phyloP scores from a whole-genome alignment of 2,797 vertebrate species.

The Oryzias sinensis region DNA sequence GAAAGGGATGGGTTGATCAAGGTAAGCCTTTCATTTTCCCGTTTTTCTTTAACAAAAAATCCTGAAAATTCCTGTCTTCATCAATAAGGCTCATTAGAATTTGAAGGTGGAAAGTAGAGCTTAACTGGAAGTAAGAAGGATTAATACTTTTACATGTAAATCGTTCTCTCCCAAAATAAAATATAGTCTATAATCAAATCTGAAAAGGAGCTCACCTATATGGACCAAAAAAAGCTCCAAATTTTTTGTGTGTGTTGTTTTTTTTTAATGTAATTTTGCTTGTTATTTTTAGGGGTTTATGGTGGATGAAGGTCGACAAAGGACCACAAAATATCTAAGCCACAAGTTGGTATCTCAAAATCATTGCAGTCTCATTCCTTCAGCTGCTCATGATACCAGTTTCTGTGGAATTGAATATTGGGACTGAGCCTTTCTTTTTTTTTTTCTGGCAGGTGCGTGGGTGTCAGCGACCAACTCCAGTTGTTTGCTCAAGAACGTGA shows the following conservation, averaged over 20 bases:
- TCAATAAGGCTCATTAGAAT: too few species aligned
- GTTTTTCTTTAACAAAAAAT: too few species aligned
- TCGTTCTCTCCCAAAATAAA: too few species aligned
- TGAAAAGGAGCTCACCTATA: too few species aligned
- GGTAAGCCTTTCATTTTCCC: slow-evolving; percentile 66
- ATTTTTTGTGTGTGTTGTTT: neutral
- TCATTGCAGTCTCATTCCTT: neutral
- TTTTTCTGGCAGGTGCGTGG: slow-evolving; percentile 75
- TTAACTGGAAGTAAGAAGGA: too few species aligned
- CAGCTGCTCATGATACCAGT: neutral
- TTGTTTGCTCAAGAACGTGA: slow-evolving; percentile 89
- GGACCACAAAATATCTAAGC: slow-evolving; percentile 91
- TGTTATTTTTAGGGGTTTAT: slow-evolving; percentile 86
- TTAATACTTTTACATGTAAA: too few species aligned
- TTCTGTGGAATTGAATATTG: neutral
- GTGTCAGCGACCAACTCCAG: slow-evolving; percentile 85
- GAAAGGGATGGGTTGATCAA: slow-evolving; percentile 87
- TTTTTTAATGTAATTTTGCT: neutral
- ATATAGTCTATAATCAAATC: too few species aligned
- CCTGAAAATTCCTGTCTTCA: too few species aligned
- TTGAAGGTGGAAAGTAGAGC: too few species aligned
- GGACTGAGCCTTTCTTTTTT: neutral
- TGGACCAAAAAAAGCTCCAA: neutral
- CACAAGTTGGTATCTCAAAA: slow-evolving; percentile 71
- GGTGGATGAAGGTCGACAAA: slow-evolving; percentile 94